These are phyloP conservation scores for Tachina lurida DNA, from an alignment of 2,888 invertebrate genomes.

Conservation along the genomic window DNA sequence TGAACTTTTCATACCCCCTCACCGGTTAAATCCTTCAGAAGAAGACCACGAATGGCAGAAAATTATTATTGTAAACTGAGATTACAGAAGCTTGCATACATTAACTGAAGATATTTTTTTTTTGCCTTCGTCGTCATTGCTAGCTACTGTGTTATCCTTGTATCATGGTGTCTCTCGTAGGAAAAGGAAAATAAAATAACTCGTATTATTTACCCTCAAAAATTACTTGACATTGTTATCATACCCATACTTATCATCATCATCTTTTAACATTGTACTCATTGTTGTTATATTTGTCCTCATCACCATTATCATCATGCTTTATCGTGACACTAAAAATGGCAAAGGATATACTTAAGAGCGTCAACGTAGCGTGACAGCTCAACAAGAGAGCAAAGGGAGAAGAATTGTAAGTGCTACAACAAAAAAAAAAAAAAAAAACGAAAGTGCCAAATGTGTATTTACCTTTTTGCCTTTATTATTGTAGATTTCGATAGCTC, in stretches of 20 bases:
- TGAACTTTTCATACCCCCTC: too few species aligned
- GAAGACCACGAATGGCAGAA: conserved; percentile 19
- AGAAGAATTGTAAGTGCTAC: background rate
- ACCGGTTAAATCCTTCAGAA: conserved; percentile 1
- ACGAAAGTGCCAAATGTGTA: conserved; percentile 39
- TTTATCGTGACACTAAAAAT: conserved; percentile 47
- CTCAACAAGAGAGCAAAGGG: background rate
- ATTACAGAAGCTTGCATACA: conserved; percentile 70
- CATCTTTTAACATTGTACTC: conserved; percentile 39
- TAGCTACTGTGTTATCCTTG: conserved; percentile 30
- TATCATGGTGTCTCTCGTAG: background rate
- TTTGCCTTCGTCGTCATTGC: conserved; percentile 4
- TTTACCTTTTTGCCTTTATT: conserved; percentile 56
- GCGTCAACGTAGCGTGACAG: conserved; percentile 29
- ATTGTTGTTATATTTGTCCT: conserved; percentile 44
- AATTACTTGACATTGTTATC: conserved; percentile 71
- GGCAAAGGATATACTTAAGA: conserved; percentile 36
- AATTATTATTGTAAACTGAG: conserved; percentile 65
- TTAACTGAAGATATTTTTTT: conserved; percentile 55
- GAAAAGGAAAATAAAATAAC: conserved; percentile 42
- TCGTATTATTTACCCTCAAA: conserved; percentile 63
- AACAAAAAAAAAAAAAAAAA: background rate
- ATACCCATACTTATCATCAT: conserved; percentile 50
- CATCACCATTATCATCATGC: conserved; percentile 43
- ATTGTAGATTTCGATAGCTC: conserved; percentile 36